Conservation (phyloP, 2,888 invertebrate species). For the Thecophora atra region DNA sequence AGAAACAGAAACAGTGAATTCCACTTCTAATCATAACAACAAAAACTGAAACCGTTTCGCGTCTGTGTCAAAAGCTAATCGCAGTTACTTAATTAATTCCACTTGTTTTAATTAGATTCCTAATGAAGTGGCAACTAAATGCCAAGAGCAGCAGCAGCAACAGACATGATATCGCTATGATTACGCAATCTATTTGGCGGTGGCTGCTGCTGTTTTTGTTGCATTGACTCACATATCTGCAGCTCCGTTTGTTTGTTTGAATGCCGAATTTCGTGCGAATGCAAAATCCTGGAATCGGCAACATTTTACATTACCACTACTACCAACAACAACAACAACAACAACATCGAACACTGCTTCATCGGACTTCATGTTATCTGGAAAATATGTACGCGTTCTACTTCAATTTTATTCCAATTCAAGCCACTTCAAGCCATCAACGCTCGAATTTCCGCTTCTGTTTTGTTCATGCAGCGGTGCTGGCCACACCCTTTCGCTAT, state of each 20-base stretch:
- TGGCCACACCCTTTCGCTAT: no score
- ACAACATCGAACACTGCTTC: not conserved
- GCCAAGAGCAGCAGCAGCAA: slow-evolving; percentile 4
- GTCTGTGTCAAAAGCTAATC: slow-evolving; percentile 11
- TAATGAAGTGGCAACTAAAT: slow-evolving; percentile 39
- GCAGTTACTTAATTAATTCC: slow-evolving; percentile 26
- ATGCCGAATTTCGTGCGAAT: not conserved
- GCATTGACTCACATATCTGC: not conserved
- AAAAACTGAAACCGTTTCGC: not conserved
- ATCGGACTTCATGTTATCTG: not conserved
- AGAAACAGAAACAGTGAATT: no score
- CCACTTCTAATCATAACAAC: no score
- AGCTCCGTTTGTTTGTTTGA: not conserved
- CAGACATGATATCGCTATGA: no score
- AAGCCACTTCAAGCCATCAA: not conserved
- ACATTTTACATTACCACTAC: no score
- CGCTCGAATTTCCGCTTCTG: not conserved
- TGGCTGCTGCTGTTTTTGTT: not conserved
- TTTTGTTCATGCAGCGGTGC: no score
- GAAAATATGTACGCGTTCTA: not conserved
- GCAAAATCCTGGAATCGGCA: not conserved
- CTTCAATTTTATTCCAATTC: not conserved
- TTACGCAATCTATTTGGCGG: not conserved
- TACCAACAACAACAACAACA: slow-evolving; percentile 2
- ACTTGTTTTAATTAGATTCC: slow-evolving; percentile 31